phyloP scores from a whole-genome alignment of 2,888 invertebrate species.

The Philonicus albiceps region DNA sequence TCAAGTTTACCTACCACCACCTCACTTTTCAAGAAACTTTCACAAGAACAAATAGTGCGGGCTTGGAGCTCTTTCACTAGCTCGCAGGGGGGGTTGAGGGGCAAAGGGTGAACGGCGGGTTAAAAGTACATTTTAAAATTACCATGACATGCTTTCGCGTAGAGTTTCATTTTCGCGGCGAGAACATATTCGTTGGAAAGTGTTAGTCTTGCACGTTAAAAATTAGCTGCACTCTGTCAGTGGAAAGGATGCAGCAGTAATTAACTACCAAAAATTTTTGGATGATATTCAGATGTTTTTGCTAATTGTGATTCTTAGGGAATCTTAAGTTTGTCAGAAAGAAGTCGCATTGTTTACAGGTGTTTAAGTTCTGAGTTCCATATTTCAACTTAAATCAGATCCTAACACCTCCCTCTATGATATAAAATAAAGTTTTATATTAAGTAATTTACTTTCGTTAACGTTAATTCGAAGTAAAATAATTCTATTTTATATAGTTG shows the following conservation, averaged over 20 bases:
- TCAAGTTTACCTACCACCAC: slow-evolving; percentile 33
- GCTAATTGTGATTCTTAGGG: neutral
- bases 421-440: neutral
- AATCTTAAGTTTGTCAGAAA: neutral
- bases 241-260: neutral
- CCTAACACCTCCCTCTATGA: neutral
- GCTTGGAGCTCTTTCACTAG: neutral
- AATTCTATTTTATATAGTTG: neutral
- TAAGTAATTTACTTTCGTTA: neutral
- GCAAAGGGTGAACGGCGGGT: neutral
- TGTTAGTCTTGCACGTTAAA: neutral
- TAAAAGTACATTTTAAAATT: neutral
- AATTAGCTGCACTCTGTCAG: neutral
- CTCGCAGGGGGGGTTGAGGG: no score
- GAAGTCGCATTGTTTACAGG: neutral
- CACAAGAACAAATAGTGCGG: neutral
- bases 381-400: neutral
- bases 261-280: neutral
- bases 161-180: neutral
- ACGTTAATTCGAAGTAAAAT: neutral
- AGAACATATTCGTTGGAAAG: neutral
- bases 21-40: slow-evolving; percentile 28
- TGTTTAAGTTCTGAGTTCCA: neutral
- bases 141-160: neutral
- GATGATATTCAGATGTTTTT: neutral